Evolutionary conservation across 2,888 invertebrate genomes (phyloP).

Genomic region (Mechanitis messenoides): DNA sequence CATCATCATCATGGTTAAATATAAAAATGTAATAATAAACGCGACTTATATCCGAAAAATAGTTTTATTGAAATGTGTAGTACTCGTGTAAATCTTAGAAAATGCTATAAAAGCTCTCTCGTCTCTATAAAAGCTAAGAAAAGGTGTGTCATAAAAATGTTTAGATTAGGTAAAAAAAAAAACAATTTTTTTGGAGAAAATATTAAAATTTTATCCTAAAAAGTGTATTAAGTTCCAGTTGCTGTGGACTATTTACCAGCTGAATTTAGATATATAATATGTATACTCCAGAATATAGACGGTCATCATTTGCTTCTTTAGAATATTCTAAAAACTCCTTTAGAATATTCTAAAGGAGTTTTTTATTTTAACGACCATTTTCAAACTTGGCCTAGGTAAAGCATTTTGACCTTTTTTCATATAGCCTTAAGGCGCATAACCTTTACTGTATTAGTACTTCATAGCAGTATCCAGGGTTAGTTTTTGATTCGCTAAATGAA

Average conservation of each 20-base stretch:
- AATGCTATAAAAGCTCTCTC: too few relatives aligned
- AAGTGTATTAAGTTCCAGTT: background rate
- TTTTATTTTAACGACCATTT: conserved; percentile 29
- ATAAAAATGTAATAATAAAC: too few relatives aligned
- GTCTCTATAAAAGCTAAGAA: too few relatives aligned
- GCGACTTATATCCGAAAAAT: too few relatives aligned
- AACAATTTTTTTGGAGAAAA: too few relatives aligned
- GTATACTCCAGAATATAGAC: background rate
- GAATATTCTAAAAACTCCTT: too few relatives aligned
- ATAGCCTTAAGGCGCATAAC: background rate
- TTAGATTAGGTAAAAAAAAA: too few relatives aligned
- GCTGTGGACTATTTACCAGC: conserved; percentile 21
- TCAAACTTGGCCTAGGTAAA: conserved; percentile 9
- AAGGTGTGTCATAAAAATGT: too few relatives aligned
- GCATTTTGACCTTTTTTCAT: conserved; percentile 3
- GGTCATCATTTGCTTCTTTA: conserved; percentile 19
- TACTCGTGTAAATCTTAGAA: too few relatives aligned
- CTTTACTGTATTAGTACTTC: conserved; percentile 1
- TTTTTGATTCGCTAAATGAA: conserved; percentile 60
- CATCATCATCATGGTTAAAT: too few relatives aligned
- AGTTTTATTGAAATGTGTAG: too few relatives aligned
- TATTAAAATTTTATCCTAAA: background rate
- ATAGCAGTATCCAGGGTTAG: conserved; percentile 34
- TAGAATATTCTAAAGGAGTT: conserved; percentile 22
- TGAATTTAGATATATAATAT: conserved; percentile 13